Base-by-base conservation (phyloP, 2,113 vertebrate genomes). In the Reinhardtius hippoglossoides region DNA sequence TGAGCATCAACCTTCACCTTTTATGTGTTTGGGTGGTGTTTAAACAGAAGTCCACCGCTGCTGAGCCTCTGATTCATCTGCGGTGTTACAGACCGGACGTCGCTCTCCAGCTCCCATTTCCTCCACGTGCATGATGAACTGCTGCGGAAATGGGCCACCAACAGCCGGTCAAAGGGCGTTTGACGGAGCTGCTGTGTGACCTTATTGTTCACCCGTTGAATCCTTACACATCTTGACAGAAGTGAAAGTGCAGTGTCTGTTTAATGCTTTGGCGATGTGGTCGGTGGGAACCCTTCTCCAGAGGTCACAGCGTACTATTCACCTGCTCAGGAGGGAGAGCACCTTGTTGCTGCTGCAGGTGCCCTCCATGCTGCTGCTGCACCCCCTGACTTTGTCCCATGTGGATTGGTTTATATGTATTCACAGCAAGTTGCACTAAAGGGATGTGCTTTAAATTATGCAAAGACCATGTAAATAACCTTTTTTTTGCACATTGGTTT, bases 1-100 rank as follows among this genome's bases (percentile, higher is more conserved):
- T 63, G 65, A 15, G 31, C 48, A 62, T 65, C 75, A 83, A 61
- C 77, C 74, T 80, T 83, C 69, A 83, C 72, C 81, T 78, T 83
- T 58, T 14, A 60, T 59, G n/a, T 18, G 2, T 72, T 37, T 37
- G 35, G 35, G 40, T 52, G 61, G 27, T 70, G 50, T 71, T 82
- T 71, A 79, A 77, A 67, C 52, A 64, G 67, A 56, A 24, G 21
- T 54, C 62, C 55, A n/a, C 27, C 8, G 48, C 24, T 10, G 1
- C 24, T 16, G 16, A 27, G 24, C 1, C 9, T 23, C 52, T 40
- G 60, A 71, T 44, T 74, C 40, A 65, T 75, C 44, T 35, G 20
- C 13, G 24, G 14, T 35, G 10, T 9, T 64, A 67, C 42, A 44
- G 24, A 40, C 52, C 55, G 63, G 46, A 73, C 27, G n/a, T 50